Conservation (phyloP, 2,113 vertebrate species). For the Murina feae region DNA sequence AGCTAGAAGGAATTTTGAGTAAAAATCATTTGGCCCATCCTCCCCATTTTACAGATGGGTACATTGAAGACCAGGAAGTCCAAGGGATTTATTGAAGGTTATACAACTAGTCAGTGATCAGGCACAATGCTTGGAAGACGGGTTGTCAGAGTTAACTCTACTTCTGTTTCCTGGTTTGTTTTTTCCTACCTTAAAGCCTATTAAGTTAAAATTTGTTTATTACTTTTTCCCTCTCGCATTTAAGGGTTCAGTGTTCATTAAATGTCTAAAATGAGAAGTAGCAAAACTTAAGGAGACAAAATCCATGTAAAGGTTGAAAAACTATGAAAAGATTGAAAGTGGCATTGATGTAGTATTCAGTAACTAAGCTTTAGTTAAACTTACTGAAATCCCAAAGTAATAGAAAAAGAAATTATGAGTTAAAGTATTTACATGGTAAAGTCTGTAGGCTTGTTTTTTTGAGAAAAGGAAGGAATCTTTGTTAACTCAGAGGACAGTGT, state of each 20-base stretch:
- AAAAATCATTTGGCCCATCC: background rate
- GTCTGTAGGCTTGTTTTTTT: background rate
- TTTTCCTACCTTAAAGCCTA: rapidly evolving
- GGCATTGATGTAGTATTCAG: background rate
- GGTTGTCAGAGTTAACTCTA: background rate
- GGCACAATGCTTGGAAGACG: background rate
- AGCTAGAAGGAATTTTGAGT: background rate
- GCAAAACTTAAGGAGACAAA: background rate
- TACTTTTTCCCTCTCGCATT: background rate
- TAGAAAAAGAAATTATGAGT: slow-evolving; percentile 17
- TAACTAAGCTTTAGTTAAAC: slow-evolving; percentile 19
- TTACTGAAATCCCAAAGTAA: slow-evolving; percentile 28
- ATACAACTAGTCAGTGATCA: background rate
- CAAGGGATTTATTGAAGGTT: background rate
- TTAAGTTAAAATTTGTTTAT: background rate
- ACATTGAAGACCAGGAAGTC: background rate
- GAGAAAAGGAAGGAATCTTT: background rate
- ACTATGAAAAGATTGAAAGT: background rate
- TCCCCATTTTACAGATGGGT: background rate
- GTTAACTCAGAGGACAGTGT: background rate
- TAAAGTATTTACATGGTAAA: background rate
- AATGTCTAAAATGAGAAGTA: background rate
- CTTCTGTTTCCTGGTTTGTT: background rate
- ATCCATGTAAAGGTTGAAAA: background rate
- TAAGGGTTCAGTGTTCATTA: background rate